Conservation (phyloP, 2,113 vertebrate species). For the Pollimyrus isidori region DNA sequence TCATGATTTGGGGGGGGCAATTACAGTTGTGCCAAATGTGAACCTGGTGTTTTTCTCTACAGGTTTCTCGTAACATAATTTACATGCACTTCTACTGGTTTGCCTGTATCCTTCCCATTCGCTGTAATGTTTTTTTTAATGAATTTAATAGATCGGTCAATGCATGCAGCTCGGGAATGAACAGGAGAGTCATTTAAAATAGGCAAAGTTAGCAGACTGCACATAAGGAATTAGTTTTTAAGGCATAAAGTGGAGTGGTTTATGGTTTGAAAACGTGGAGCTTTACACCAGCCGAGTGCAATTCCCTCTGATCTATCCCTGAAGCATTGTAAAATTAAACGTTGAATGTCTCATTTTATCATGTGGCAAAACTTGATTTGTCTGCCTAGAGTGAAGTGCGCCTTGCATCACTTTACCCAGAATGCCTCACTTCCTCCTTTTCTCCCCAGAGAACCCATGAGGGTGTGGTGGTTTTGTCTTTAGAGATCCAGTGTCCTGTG, state of each 20-base stretch:
- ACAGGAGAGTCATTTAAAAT: neutral
- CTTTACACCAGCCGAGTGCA: neutral
- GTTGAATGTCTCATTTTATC: neutral
- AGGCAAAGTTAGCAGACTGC: neutral
- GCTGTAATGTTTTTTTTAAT: neutral
- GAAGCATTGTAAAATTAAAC: neutral
- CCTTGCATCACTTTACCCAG: neutral
- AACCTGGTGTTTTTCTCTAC: neutral
- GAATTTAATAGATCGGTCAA: neutral
- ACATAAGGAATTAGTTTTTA: neutral
- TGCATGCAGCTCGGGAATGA: neutral
- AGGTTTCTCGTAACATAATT: neutral
- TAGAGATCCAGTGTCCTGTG: neutral
- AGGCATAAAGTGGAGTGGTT: neutral
- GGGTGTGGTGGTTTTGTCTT: neutral
- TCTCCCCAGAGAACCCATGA: neutral
- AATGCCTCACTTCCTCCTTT: neutral
- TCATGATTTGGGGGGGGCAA: neutral
- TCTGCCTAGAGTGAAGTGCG: neutral
- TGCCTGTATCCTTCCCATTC: neutral
- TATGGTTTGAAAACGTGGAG: neutral
- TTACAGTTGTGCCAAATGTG: neutral
- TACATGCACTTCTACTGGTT: neutral
- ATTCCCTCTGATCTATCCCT: neutral
- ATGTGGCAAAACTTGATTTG: neutral